phyloP scores from a whole-genome alignment of 2,797 vertebrate species.

The Rhadinocentrus ornatus region DNA sequence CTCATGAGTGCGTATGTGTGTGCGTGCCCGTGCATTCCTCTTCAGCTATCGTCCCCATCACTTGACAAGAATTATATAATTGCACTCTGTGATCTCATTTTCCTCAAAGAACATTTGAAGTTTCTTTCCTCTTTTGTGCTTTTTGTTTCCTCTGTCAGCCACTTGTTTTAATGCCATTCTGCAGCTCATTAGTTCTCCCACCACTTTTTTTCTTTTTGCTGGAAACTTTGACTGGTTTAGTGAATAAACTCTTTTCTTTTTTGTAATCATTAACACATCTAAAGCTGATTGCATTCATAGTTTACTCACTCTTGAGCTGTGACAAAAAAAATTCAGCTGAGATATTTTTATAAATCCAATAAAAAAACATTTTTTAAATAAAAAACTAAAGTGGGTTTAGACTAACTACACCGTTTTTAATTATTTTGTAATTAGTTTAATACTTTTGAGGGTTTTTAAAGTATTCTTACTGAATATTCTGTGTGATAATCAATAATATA shows the following conservation, averaged over 20 bases:
- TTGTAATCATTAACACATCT: background rate
- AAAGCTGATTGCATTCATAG: background rate
- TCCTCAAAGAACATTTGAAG: slow-evolving; percentile 91
- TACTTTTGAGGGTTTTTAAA: background rate
- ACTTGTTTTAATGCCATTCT: slow-evolving; percentile 67
- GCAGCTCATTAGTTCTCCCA: slow-evolving; percentile 26
- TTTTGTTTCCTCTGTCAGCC: slow-evolving; percentile 76
- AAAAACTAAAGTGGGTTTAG: background rate
- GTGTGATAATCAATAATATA: background rate
- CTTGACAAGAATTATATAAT: slow-evolving; percentile 97
- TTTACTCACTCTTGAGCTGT: background rate
- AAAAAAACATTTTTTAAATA: background rate
- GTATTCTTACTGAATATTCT: background rate
- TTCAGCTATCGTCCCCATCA: slow-evolving; percentile 90
- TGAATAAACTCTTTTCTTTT: slow-evolving; percentile 8
- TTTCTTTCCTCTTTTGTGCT: slow-evolving; percentile 82
- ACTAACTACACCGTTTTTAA: background rate
- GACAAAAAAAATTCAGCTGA: background rate
- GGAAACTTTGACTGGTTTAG: slow-evolving; percentile 57
- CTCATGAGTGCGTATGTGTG: slow-evolving; percentile 43
- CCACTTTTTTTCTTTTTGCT: slow-evolving; percentile 21
- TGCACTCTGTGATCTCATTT: slow-evolving; percentile 93
- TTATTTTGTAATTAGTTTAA: background rate
- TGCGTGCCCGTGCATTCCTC: slow-evolving; percentile 81
- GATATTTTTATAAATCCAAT: background rate